phyloP scores from a whole-genome alignment of 2,113 vertebrate species.

The Peromyscus maniculatus region DNA sequence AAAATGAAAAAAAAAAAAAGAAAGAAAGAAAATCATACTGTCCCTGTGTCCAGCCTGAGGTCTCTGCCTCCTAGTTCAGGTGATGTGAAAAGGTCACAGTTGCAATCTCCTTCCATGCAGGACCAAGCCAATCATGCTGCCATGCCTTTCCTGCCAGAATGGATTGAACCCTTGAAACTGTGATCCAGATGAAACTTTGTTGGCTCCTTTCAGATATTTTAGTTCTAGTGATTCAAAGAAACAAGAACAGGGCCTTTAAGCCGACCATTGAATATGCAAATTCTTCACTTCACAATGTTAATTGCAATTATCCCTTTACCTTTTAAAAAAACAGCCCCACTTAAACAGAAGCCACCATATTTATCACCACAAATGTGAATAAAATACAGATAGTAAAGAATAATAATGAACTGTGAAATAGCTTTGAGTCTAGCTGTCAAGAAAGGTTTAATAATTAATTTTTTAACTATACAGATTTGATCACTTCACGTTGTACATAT shows the following conservation, averaged over 20 bases:
- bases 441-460: background rate
- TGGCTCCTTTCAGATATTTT: background rate
- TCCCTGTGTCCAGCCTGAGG: too few relatives aligned
- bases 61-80: background rate
- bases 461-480: background rate
- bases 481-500: background rate
- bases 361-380: background rate
- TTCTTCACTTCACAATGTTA: background rate
- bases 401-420: background rate
- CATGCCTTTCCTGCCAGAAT: background rate
- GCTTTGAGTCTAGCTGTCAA: background rate
- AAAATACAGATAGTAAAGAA: background rate
- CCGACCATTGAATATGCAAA: background rate
- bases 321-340: background rate
- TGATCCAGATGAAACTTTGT: background rate
- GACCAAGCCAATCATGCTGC: too few relatives aligned
- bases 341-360: background rate
- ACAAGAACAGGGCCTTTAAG: background rate
- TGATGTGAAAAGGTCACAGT: too few relatives aligned
- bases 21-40: too few relatives aligned
- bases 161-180: too few relatives aligned
- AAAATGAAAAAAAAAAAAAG: too few relatives aligned
- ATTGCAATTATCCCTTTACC: background rate
- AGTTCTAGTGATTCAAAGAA: background rate
- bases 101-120: too few relatives aligned